Evolutionary conservation across 2,888 invertebrate species (phyloP).

Genomic region (Acanthacorydalis orientalis): DNA sequence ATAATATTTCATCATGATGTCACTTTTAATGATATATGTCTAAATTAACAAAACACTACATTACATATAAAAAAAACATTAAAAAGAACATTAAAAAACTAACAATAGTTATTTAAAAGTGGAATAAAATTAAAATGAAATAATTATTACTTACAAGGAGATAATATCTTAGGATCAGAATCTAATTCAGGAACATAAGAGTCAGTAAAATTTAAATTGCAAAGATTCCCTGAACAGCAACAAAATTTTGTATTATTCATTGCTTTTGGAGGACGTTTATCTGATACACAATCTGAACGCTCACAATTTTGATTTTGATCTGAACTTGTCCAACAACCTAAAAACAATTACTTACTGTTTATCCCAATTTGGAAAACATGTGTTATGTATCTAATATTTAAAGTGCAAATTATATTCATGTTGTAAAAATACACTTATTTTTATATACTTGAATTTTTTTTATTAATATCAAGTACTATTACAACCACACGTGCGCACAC

Average conservation of each 20-base stretch:
- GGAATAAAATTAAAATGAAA: no score
- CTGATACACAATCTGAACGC: conserved; percentile 36
- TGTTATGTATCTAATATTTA: no score
- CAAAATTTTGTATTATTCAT: conserved; percentile 57
- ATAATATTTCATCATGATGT: background rate
- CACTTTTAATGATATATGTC: background rate
- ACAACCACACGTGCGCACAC: no score
- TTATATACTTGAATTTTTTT: no score
- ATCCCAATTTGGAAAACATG: no score
- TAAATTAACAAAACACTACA: background rate
- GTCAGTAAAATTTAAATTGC: conserved; percentile 50
- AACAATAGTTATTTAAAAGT: no score
- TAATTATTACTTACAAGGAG: background rate
- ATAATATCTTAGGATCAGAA: background rate
- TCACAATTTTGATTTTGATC: conserved; percentile 34
- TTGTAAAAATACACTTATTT: no score
- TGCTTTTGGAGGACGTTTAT: conserved; percentile 35
- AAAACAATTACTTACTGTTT: conserved; percentile 2
- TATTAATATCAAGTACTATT: no score
- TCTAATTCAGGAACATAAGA: conserved; percentile 24
- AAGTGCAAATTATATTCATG: no score
- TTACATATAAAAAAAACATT: conserved; percentile 1
- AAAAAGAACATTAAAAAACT: no score
- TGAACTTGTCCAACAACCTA: conserved; percentile 39
- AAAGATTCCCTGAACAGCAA: conserved; percentile 63